These are phyloP conservation scores for Pseudopleuronectes americanus DNA, from an alignment of 2,797 vertebrate species.

Conservation along the genomic window DNA sequence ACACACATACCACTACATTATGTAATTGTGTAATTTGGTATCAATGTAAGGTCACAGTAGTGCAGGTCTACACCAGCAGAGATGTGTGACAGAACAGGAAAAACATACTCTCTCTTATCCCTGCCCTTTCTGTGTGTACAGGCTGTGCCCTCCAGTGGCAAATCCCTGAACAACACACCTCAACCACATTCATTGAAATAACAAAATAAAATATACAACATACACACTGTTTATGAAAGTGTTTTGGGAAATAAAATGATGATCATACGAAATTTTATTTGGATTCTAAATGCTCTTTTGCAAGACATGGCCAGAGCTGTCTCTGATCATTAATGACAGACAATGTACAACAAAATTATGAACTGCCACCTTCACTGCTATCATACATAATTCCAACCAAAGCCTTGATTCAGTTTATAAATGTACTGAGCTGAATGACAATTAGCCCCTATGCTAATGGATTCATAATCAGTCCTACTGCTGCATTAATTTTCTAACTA, in stretches of 20 bases:
- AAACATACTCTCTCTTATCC: too few relatives aligned
- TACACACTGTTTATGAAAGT: background rate
- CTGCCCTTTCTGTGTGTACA: background rate
- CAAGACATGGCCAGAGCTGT: background rate
- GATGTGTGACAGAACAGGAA: too few relatives aligned
- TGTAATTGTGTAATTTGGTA: too few relatives aligned
- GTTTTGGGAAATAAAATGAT: background rate
- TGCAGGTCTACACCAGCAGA: too few relatives aligned
- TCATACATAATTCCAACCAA: too few relatives aligned
- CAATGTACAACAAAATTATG: background rate
- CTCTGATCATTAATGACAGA: background rate
- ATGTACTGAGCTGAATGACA: background rate
- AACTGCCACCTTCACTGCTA: background rate
- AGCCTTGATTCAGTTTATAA: background rate
- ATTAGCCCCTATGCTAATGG: background rate
- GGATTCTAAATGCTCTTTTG: background rate
- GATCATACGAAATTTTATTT: too few relatives aligned
- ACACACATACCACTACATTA: too few relatives aligned
- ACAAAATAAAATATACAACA: background rate
- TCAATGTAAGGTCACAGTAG: too few relatives aligned
- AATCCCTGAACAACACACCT: conserved; percentile 12
- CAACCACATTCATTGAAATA: background rate
- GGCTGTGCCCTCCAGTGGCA: conserved; percentile 39
- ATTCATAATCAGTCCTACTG: background rate
- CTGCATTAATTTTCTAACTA: background rate